Evolutionary conservation across 2,888 invertebrate genomes (phyloP), one percentile per base, ranked within the genome.

Genomic region (Cantharis nigra): DNA sequence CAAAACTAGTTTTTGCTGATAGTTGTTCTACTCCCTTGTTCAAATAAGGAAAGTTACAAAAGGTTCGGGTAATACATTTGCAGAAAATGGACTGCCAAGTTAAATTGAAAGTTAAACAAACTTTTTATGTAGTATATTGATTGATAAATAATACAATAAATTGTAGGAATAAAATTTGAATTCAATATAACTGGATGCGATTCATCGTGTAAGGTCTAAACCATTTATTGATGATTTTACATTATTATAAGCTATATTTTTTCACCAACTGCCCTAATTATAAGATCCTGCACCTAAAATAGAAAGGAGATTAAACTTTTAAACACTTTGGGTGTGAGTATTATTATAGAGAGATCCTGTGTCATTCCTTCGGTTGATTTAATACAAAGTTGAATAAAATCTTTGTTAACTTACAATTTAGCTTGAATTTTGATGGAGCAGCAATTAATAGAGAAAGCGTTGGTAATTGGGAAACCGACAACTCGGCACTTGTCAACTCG

Each of bases 231-330:
- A 13, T 2, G 4, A 4, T 0, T 49, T 49, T 49, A 5, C 13
- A n/a, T n/a, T 7, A 23, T 23, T 4, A n/a, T 1, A 49, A 2
- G 5, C 49, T 49, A 49, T 2, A 49, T n/a, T 14, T 26, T 26
- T 74, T 78, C 78, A 3, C 78, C 78, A 14, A 78, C 70, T 33
- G 78, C 74, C 64, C 76, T 49, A 18, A 78, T 76, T 28, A 78
- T 65, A 62, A 78, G 62, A 62, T 78, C 78, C 9, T 76, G 76
- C 13, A 78, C 76, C 78, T 78, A 62, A 62, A 78, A 49, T 3
- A 49, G n/a, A n/a, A 49, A 49, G 2, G n/a, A 49, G 5, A 5
- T n/a, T 49, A 2, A n/a, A 26, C 3, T 49, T 49, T 13, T 13
- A 9, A 9, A 10, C 10, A 28, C 1, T 28, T 28, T 9, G 10